Evolutionary conservation across 2,888 invertebrate genomes (phyloP), one percentile per base, ranked within the genome.

Genomic region (Rotaria sp.): DNA sequence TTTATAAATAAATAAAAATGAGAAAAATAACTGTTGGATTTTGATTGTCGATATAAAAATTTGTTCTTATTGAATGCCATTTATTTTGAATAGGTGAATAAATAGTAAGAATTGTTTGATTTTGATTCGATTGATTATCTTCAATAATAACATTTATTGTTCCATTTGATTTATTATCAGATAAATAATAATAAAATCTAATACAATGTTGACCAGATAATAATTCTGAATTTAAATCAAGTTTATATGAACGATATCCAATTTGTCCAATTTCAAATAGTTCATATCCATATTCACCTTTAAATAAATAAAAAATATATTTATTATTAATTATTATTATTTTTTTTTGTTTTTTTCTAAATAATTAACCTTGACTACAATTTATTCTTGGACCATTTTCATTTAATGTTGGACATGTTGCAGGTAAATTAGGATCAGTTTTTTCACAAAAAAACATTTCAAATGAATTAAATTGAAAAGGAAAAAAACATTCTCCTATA

Each of bases 271-370:
- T 21, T 35, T 38, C 67, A 21, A 67, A 67, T 21, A 1, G 35
- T 38, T 67, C 67, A 67, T 67, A 67, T 38, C 67, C 67, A 67
- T 67, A 67, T 67, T 67, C 67, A 67, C 67, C 67, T 52, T 52
- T 50, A 15, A 50, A 50, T 45, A 11, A 11, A 45, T 8, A 45
- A 45, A 50, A 50, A 50, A 50, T 13, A 50, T n/a, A n/a, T n/a
- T n/a, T n/a, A n/a, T n/a, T n/a, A n/a, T n/a, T n/a, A 15, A 50
- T 13, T 15, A 15, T 50, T 15, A 50, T 50, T 50, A 15, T 15
- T 41, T 41, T 5, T 41, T 3, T 41, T 41, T 5, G 8, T 7
- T 52, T 52, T 57, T 15, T 10, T 10, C n/a, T n/a, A 59, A 26
- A 59, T 18, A 18, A n/a, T n/a, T n/a, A 30, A 67, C 67, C 67